phyloP scores from a whole-genome alignment of 2,888 invertebrate species.

The Melanotus villosus region DNA sequence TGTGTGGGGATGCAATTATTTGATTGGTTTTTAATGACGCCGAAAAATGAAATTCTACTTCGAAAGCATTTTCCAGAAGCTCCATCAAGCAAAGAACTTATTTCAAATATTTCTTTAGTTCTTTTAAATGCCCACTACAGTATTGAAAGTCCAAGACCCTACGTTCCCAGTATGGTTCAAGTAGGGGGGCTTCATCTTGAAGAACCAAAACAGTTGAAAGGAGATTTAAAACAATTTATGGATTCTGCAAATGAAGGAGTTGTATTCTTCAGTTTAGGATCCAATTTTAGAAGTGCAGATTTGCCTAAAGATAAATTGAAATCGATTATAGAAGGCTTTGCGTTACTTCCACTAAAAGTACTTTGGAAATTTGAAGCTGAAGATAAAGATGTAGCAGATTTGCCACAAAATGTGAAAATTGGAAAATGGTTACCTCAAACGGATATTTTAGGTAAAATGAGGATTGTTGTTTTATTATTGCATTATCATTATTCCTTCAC shows the following conservation, averaged over 20 bases:
- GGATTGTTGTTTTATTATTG: neutral
- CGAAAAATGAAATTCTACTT: slow-evolving; percentile 22
- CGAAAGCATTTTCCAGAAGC: slow-evolving; percentile 51
- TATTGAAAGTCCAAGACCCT: slow-evolving; percentile 69
- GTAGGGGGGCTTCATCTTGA: slow-evolving; percentile 71
- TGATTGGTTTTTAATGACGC: neutral
- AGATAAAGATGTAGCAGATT: slow-evolving; percentile 42
- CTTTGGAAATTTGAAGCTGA: slow-evolving; percentile 79
- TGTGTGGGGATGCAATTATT: neutral
- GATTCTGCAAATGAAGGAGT: slow-evolving; percentile 72
- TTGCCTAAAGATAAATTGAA: slow-evolving; percentile 70
- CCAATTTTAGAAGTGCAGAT: slow-evolving; percentile 72
- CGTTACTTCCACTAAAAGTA: slow-evolving; percentile 74
- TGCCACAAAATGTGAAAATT: slow-evolving; percentile 38
- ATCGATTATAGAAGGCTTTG: slow-evolving; percentile 72
- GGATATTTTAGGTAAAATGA: slow-evolving; percentile 56
- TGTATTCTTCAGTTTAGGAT: slow-evolving; percentile 75
- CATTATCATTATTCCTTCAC: too few relatives aligned
- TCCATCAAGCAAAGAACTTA: slow-evolving; percentile 49
- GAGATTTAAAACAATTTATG: slow-evolving; percentile 69
- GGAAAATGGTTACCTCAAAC: slow-evolving; percentile 60
- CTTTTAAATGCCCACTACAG: slow-evolving; percentile 68
- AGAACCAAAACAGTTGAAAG: slow-evolving; percentile 56
- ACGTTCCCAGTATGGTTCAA: slow-evolving; percentile 72
- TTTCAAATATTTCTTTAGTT: slow-evolving; percentile 52